Evolutionary conservation across 1,140 invertebrate genomes (phyloP).

Genomic region (Aphis gossypii): DNA sequence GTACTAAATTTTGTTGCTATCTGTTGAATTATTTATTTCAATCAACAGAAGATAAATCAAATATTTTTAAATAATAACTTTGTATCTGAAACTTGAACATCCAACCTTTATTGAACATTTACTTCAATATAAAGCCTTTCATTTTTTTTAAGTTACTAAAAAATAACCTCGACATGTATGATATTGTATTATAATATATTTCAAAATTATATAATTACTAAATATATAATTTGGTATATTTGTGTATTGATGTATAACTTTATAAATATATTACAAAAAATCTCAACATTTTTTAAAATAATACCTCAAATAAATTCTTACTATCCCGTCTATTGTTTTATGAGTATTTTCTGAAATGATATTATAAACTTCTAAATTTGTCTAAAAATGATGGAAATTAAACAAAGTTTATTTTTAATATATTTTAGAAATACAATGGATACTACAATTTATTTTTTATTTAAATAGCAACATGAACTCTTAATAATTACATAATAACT

Average conservation of each 20-base stretch:
- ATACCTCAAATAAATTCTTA: not conserved
- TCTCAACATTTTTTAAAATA: not conserved
- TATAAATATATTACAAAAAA: too few species aligned
- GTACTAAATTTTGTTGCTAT: not conserved
- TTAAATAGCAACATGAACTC: too few species aligned
- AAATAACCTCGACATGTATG: too few species aligned
- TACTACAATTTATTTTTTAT: too few species aligned
- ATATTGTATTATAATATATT: too few species aligned
- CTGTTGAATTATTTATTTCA: conserved; percentile 22
- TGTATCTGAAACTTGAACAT: not conserved
- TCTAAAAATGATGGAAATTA: too few species aligned
- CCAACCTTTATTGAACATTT: not conserved
- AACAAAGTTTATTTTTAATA: too few species aligned
- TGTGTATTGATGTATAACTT: too few species aligned
- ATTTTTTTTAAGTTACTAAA: not conserved
- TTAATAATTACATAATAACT: too few species aligned
- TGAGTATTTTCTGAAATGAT: too few species aligned
- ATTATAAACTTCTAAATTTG: too few species aligned
- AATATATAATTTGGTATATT: not conserved
- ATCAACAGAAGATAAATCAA: not conserved
- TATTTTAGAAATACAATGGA: too few species aligned
- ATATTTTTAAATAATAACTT: not conserved
- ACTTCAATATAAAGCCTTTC: not conserved
- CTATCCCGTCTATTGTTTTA: not conserved
- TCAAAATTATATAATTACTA: not conserved